Base-by-base conservation (phyloP, 2,888 invertebrate species). In the Anthophora plumipes region DNA sequence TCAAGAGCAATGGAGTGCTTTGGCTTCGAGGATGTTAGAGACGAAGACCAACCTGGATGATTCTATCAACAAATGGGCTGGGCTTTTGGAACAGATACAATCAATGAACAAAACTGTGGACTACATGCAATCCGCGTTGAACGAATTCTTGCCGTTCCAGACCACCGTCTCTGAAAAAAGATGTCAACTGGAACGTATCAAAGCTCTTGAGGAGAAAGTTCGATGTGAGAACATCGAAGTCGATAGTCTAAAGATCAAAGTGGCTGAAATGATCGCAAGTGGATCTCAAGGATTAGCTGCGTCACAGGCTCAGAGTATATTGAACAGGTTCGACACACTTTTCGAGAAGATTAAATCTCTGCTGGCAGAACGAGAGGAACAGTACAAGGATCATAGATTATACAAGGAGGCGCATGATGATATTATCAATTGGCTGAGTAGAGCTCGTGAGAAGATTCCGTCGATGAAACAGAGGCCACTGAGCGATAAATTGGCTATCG, bases 351-450 rank as follows among this genome's bases (percentile, higher is more conserved):
- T 97, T 14, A 97, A 97, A 92, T 92, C 92, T 12, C 91, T 98
- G 46, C 94, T 98, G 17, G 94, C 95, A 2, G 97, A 98, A 90
- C 95, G 98, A 22, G 97, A 98, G 92, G 96, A 97, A 89, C 97
- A 98, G 91, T 98, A 97, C 90, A 96, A 97, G 91, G 98, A 98
- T 92, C 98, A 98, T 91, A 95, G 97, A 81, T 93, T 96, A 0
- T 99, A 98, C 92, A 98, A 98, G 92, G 98, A 98, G 93, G 97
- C 98, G 7, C 97, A 97, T 85, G 98, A 98, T 90, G 98, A 98
- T 90, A 95, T 98, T 20, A 96, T 97, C 64, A 96, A 96, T 70
- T 99, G 98, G 98, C 95, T 99, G 82, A 96, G 96, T 70, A 95
- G 98, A 86, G 97, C 98, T 0, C 95, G 98, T 82, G 98, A 98